These are phyloP conservation scores for Thripadectes ignobilis DNA, from an alignment of 2,797 vertebrate genomes.

Conservation along the genomic window DNA sequence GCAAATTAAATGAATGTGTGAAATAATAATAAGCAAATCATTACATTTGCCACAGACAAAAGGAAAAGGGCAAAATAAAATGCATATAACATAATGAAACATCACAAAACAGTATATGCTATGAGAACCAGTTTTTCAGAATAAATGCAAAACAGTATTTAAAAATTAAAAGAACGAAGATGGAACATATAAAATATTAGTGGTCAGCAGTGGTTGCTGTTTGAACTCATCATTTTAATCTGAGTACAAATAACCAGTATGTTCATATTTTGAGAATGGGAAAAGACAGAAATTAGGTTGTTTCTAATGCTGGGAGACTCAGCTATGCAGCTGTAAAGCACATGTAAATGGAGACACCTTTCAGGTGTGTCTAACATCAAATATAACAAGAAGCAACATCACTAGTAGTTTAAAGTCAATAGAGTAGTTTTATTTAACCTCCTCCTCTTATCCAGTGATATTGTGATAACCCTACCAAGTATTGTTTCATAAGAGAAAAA, in stretches of 20 bases:
- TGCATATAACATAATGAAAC: background rate
- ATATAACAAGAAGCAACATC: background rate
- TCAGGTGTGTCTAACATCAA: background rate
- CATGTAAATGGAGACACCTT: background rate
- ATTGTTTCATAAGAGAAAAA: background rate
- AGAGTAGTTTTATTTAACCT: background rate
- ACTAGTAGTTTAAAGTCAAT: background rate
- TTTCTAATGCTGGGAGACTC: background rate
- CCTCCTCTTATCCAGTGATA: background rate
- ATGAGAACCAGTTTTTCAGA: background rate
- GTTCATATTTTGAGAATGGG: background rate
- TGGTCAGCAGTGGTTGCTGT: background rate
- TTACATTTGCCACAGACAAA: background rate
- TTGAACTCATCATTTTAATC: background rate
- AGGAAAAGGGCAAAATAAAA: slow-evolving; percentile 4
- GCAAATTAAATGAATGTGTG: slow-evolving; percentile 33
- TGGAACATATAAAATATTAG: background rate
- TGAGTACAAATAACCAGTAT: background rate
- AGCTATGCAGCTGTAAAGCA: background rate
- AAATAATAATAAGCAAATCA: slow-evolving; percentile 10
- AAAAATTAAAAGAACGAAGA: background rate
- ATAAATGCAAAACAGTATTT: background rate
- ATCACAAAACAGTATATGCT: background rate
- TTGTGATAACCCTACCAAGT: background rate
- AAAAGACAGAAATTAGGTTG: background rate